Base-by-base conservation (phyloP, 1,140 invertebrate genomes). In the Camponotus floridanus region DNA sequence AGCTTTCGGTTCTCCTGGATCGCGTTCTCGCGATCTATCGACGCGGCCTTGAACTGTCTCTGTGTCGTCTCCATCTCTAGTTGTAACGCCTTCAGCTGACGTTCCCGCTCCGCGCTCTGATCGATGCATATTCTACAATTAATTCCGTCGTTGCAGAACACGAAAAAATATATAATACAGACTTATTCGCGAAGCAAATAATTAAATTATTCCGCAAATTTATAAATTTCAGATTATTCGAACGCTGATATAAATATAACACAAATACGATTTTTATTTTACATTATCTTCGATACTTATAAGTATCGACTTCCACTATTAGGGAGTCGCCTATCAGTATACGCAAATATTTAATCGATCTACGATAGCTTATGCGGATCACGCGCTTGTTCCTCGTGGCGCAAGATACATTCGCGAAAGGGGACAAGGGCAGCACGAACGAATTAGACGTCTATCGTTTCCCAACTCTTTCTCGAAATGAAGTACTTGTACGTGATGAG, bases 1-100 rank as follows among this genome's bases (percentile, higher is more conserved):
- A 97, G 91, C 67, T 96, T 95, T 90, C 96, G 95, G 90, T 96
- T 96, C 92, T 97, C 96, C 62, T 96, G 95, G 1, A 96, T 92
- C 21, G 95, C 95, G 89, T 95, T 95, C 62, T 97, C 96, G 67
- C 95, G 94, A 79, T 96, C 96, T 81, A 93, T 92, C 86, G 95
- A 95, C 33, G 95, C 90, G 86, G 95, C 95, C 61, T 93, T 93
- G 78, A 96, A 93, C 91, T 96, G 96, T 45, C 96, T 92, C 89
- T 96, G 96, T 87, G 95, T 90, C 91, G 96, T 96, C 42, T 94
- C 94, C 86, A 96, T 86, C 87, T 96, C 96, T 84, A 96, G 93
- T 89, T 96, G 95, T 92, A 96, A 91, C 21, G 88, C 91, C n/a
- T 92, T 91, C 26, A 93, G 21, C 33, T 93, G 93, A 9, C 92